A percentile compares a stretch with the other conserved stretches of the same genome.
Conservation (phyloP, 2,888 invertebrate genomes). For the Blastobasis lacticolella region DNA sequence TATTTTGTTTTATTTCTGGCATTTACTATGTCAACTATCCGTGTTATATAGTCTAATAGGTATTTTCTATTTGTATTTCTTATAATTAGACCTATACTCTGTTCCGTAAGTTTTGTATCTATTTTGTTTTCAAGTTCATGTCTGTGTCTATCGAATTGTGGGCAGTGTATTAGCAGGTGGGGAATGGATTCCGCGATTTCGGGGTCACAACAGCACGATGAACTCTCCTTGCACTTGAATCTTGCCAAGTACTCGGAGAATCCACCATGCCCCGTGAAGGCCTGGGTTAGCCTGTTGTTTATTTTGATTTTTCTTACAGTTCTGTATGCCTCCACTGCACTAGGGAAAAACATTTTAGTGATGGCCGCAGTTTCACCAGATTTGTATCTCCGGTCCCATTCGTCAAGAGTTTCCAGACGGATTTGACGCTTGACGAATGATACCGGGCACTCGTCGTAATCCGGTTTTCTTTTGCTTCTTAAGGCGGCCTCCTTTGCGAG, state of each 20-base stretch:
- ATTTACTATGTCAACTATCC: background rate
- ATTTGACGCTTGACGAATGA: conserved; percentile 11
- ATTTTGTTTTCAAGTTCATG: background rate
- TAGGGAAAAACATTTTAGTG: conserved; percentile 13
- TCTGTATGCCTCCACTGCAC: too few species aligned
- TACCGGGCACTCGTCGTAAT: conserved; percentile 3
- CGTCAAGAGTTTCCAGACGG: conserved; percentile 6
- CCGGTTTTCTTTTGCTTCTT: background rate
- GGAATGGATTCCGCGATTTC: background rate
- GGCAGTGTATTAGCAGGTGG: background rate
- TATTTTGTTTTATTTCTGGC: background rate
- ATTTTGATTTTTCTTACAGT: too few species aligned
- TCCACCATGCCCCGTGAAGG: too few species aligned
- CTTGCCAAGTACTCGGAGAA: conserved; percentile 5
- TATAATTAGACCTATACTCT: background rate
- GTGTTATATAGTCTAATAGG: background rate
- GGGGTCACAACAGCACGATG: conserved; percentile 13
- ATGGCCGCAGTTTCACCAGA: background rate
- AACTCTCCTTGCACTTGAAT: conserved; percentile 12
- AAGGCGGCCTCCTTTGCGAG: conserved; percentile 10
- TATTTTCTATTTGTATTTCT: background rate
- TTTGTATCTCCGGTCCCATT: conserved; percentile 9
- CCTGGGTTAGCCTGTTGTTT: too few species aligned
- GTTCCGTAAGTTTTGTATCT: background rate
- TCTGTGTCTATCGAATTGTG: background rate